Percentiles rank a stretch among this genome's conserved stretches.
These are phyloP conservation scores for Helicorthomorpha holstii DNA, from an alignment of 1,140 invertebrate genomes.

Conservation along the genomic window DNA sequence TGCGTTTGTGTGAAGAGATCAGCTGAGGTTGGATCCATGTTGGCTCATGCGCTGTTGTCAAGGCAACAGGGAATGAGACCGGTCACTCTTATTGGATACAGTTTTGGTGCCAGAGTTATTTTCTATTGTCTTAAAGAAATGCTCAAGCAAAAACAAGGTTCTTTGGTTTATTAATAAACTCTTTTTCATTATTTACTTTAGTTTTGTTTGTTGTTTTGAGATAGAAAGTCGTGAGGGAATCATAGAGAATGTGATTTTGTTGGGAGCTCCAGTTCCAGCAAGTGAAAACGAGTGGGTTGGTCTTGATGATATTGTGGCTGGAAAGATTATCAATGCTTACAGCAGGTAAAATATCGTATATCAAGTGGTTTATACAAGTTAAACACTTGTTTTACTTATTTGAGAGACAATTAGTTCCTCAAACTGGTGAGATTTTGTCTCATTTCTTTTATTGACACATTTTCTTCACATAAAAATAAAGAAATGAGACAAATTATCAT, in stretches of 20 bases:
- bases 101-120: constrained; percentile 51
- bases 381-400: too few relatives aligned
- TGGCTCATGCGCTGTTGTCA: constrained; percentile 45
- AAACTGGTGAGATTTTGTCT: too few relatives aligned
- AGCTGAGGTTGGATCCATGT: constrained; percentile 37
- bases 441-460: too few relatives aligned
- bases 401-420: too few relatives aligned
- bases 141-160: too few relatives aligned
- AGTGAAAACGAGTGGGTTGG: constrained; percentile 34
- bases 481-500: too few relatives aligned
- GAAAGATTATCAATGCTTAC: constrained; percentile 47
- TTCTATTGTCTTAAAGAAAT: constrained; percentile 47
- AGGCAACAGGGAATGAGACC: constrained; percentile 45
- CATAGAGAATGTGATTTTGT: constrained; percentile 47
- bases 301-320: constrained; percentile 38
- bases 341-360: too few relatives aligned
- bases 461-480: too few relatives aligned
- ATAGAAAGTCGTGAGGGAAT: constrained; percentile 37
- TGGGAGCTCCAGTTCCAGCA: constrained; percentile 46
- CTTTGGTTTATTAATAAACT: too few relatives aligned
- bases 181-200: too few relatives aligned
- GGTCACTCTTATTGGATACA: constrained; percentile 52
- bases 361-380: too few relatives aligned
- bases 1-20: constrained; percentile 44
- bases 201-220: too few relatives aligned